phyloP scores from a whole-genome alignment of 2,113 vertebrate genomes.

The Paradoxurus hermaphroditus region DNA sequence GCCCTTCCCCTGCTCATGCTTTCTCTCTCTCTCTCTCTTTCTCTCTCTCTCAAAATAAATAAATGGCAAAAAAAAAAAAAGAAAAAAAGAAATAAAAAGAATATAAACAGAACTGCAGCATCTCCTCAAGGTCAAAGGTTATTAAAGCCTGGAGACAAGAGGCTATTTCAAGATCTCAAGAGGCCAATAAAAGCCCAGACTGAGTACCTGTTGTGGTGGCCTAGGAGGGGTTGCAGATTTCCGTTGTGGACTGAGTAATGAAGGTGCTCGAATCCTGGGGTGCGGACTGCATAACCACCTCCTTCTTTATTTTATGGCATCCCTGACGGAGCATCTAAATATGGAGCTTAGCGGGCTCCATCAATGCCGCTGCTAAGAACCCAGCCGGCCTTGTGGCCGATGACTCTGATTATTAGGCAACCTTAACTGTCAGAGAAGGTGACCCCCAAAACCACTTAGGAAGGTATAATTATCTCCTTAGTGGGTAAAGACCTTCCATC shows the following conservation, averaged over 20 bases:
- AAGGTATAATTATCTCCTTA: conserved; percentile 7
- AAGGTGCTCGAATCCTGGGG: neutral
- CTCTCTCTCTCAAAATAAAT: no score
- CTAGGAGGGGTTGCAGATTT: neutral
- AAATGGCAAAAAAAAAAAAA: no score
- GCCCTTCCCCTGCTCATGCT: no score
- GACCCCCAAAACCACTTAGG: conserved; percentile 27
- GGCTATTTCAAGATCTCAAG: neutral
- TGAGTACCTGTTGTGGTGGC: neutral
- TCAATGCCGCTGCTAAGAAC: neutral
- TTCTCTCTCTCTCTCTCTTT: no score
- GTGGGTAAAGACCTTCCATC: neutral
- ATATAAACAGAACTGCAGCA: neutral
- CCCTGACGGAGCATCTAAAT: neutral
- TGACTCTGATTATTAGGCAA: neutral
- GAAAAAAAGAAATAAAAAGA: neutral
- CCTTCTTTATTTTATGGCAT: neutral
- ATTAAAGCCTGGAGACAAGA: neutral
- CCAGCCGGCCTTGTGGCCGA: neutral
- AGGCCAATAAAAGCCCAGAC: neutral
- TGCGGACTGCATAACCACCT: fast-evolving
- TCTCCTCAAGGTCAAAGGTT: neutral
- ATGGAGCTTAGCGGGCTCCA: neutral
- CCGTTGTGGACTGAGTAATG: neutral
- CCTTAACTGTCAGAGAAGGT: neutral